These are phyloP conservation scores for Cryptoblepharus egeriae DNA, from an alignment of 2,797 vertebrate species.

Conservation along the genomic window DNA sequence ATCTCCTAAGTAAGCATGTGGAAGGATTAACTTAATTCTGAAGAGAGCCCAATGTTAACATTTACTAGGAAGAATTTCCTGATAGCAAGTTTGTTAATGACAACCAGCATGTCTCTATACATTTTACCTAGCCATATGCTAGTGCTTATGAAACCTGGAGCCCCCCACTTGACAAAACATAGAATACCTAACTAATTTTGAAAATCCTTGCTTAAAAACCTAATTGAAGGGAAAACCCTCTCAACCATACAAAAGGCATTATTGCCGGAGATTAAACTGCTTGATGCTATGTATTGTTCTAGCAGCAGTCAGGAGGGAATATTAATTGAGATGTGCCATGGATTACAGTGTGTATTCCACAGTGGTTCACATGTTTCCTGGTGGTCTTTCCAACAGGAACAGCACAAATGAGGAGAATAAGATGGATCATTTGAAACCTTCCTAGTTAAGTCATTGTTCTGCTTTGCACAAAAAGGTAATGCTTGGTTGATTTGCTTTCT, in stretches of 20 bases:
- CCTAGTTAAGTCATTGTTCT: slow-evolving; percentile 92
- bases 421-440: slow-evolving; percentile 90
- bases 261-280: slow-evolving; percentile 95
- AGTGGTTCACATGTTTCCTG: slow-evolving; percentile 90
- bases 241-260: slow-evolving; percentile 85
- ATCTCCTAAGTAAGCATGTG: slow-evolving; percentile 59
- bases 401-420: slow-evolving; percentile 85
- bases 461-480: slow-evolving; percentile 91
- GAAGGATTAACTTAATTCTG: slow-evolving; percentile 63
- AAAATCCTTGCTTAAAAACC: slow-evolving; percentile 78
- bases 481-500: slow-evolving; percentile 97
- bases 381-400: slow-evolving; percentile 93
- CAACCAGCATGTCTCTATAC: slow-evolving; percentile 41
- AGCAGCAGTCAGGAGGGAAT: slow-evolving; percentile 88
- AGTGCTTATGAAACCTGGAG: slow-evolving; percentile 66
- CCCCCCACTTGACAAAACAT: slow-evolving; percentile 51
- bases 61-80: slow-evolving; percentile 66
- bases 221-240: slow-evolving; percentile 78
- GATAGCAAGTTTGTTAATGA: slow-evolving; percentile 46
- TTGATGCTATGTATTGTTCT: slow-evolving; percentile 93
- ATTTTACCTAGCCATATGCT: slow-evolving; percentile 60
- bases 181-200: slow-evolving; percentile 79
- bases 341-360: slow-evolving; percentile 88
- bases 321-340: slow-evolving; percentile 93
- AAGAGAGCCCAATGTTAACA: slow-evolving; percentile 31